Conservation (phyloP, 2,113 vertebrate species). For the Indri indri region DNA sequence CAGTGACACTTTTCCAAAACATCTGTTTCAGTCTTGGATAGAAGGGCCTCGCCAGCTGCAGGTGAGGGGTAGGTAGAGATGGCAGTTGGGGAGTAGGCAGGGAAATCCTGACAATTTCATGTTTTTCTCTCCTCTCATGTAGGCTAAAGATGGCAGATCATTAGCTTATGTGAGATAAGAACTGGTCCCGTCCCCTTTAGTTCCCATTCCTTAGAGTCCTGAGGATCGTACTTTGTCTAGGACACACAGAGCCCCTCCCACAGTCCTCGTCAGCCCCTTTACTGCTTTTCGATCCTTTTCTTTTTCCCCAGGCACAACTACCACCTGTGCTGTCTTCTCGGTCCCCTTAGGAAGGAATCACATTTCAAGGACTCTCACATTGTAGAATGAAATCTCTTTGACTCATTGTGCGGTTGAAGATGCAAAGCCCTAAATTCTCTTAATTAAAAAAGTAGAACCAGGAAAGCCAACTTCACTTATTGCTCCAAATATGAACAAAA, state of each 20-base stretch:
- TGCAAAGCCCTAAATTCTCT: background rate
- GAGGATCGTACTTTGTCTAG: background rate
- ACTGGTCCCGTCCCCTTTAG: background rate
- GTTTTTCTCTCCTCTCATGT: background rate
- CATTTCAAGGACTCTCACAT: background rate
- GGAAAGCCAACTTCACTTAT: background rate
- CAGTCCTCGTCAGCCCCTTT: background rate
- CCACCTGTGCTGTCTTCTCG: background rate
- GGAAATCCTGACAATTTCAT: background rate
- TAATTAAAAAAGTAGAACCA: background rate
- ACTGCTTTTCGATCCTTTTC: background rate
- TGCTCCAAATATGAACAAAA: background rate
- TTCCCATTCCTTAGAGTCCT: background rate
- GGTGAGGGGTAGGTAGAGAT: background rate
- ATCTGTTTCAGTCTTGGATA: background rate
- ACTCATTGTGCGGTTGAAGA: background rate
- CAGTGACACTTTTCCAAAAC: background rate
- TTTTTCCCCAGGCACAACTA: background rate
- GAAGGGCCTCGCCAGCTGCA: background rate
- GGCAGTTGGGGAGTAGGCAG: background rate
- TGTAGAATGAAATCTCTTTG: background rate
- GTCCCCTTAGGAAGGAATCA: background rate
- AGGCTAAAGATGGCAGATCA: background rate
- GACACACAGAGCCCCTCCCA: rapidly evolving
- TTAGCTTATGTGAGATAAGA: background rate